These are phyloP conservation scores for Pantherophis vulpinus DNA, from an alignment of 2,797 vertebrate species.

Conservation along the genomic window DNA sequence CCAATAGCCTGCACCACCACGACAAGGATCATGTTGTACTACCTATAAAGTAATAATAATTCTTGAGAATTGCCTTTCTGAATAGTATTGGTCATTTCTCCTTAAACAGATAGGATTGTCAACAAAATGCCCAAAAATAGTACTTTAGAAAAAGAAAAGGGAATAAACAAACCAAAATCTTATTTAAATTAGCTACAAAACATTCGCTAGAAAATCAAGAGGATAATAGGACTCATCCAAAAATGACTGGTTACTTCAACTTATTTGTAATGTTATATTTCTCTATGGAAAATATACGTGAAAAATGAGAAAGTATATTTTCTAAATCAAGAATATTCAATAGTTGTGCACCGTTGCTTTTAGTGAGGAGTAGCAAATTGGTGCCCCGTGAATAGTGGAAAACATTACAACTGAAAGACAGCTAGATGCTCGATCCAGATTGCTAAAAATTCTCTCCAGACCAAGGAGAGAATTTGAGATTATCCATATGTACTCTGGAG, in stretches of 20 bases:
- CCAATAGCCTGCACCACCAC: slow-evolving; percentile 97
- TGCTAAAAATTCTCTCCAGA: not conserved
- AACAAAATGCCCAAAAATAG: not conserved
- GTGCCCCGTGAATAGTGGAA: not conserved
- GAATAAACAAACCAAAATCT: not conserved
- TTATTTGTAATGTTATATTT: not conserved
- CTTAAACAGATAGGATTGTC: not conserved
- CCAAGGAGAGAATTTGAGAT: not conserved
- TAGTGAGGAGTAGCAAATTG: not conserved
- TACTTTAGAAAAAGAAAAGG: not conserved
- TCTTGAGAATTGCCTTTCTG: not conserved
- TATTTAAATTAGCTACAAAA: not conserved
- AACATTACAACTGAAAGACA: not conserved
- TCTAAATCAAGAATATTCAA: not conserved
- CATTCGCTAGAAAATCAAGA: not conserved
- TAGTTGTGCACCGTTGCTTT: not conserved
- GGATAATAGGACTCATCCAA: not conserved
- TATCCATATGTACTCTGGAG: not conserved
- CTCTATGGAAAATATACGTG: not conserved
- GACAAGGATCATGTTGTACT: slow-evolving; percentile 95
- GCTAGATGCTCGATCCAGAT: not conserved
- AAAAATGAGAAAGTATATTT: not conserved
- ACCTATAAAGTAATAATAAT: slow-evolving; percentile 71
- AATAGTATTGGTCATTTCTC: fast-evolving
- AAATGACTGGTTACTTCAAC: not conserved